A percentile compares a stretch with the other conserved stretches of the same genome.
Evolutionary conservation across 2,113 vertebrate genomes (phyloP).

Genomic region (Halcyon senegalensis): DNA sequence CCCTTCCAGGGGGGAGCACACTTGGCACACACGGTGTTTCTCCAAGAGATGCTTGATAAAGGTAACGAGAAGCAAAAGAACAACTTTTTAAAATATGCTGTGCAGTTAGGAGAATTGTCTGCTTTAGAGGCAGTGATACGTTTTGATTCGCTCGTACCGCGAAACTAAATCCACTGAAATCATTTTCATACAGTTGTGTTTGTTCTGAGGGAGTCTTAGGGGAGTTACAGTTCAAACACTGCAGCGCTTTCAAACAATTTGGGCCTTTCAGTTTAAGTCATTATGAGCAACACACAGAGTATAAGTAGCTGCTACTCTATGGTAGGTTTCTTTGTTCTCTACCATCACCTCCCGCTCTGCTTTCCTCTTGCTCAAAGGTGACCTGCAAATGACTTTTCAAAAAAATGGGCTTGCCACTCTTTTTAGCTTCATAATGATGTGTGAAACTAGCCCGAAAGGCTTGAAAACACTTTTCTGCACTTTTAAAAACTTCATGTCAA

Average conservation of each 20-base stretch:
- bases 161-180: not conserved
- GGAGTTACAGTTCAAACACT: not conserved
- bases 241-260: not conserved
- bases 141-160: not conserved
- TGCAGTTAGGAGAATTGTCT: not conserved
- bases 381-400: constrained; percentile 51
- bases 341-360: not conserved
- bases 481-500: constrained; percentile 34
- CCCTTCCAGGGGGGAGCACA: not conserved
- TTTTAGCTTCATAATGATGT: constrained; percentile 40
- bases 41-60: not conserved
- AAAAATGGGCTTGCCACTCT: not conserved
- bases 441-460: constrained; percentile 64
- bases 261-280: not conserved
- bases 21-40: not conserved
- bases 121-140: accelerated
- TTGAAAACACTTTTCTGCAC: constrained; percentile 29
- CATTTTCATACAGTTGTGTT: not conserved
- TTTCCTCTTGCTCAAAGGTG: constrained; percentile 55
- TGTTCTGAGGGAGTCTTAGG: not conserved
- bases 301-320: not conserved
- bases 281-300: not conserved
- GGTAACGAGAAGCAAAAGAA: not conserved
- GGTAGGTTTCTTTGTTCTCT: constrained; percentile 40
- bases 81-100: not conserved